Percentiles rank a stretch among this genome's conserved stretches.
phyloP scores from a whole-genome alignment of 2,797 vertebrate genomes.

The Hemitrygon akajei region DNA sequence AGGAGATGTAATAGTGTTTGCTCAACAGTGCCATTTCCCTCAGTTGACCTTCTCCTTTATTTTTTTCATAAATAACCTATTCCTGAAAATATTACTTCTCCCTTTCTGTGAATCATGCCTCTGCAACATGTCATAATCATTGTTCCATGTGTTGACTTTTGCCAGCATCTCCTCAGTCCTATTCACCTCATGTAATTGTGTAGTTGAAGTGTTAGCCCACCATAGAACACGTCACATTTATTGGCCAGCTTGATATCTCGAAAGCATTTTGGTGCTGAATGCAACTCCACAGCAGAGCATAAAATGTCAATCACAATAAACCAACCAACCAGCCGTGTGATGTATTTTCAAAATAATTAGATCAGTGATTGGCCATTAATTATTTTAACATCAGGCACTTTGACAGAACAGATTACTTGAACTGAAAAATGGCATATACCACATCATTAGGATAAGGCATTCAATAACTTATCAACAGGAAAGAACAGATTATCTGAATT shows the following conservation, averaged over 20 bases:
- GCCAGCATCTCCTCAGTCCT: neutral
- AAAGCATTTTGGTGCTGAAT: neutral
- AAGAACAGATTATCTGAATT: neutral
- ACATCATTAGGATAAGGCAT: neutral
- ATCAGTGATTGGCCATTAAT: neutral
- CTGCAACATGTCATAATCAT: neutral
- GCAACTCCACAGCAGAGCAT: neutral
- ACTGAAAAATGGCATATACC: neutral
- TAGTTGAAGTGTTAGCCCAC: neutral
- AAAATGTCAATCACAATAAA: neutral
- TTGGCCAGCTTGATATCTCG: neutral
- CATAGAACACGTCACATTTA: neutral
- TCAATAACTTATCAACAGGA: neutral
- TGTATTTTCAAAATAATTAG: neutral
- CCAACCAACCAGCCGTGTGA: too few relatives aligned
- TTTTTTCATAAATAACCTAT: neutral
- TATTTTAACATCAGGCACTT: neutral
- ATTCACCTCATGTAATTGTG: neutral
- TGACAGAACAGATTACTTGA: neutral
- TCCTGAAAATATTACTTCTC: neutral
- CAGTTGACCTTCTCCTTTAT: neutral
- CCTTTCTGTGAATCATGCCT: neutral
- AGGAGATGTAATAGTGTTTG: too few relatives aligned
- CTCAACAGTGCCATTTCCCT: too few relatives aligned
- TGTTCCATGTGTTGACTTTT: neutral